Conservation (phyloP, 2,113 vertebrate genomes). For the Micromys minutus region DNA sequence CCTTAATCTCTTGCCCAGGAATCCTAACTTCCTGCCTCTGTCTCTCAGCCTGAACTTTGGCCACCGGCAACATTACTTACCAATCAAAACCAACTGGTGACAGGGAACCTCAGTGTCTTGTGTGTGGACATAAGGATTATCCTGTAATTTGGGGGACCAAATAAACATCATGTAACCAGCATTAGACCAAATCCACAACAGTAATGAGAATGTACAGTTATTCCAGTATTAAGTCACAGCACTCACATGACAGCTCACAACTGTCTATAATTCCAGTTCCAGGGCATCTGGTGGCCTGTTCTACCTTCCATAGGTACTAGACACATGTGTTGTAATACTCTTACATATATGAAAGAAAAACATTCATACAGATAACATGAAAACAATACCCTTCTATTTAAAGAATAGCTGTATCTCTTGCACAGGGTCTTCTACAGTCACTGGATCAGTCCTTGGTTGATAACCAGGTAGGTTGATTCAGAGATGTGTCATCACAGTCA, state of each 20-base stretch:
- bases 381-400: neutral
- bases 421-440: neutral
- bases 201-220: neutral
- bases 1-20: too few relatives aligned
- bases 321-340: neutral
- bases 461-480: neutral
- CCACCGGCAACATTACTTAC: too few relatives aligned
- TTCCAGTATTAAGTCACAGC: neutral
- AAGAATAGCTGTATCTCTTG: neutral
- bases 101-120: too few relatives aligned
- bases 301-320: neutral
- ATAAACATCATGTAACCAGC: too few relatives aligned
- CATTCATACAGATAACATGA: neutral
- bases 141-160: too few relatives aligned
- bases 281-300: neutral
- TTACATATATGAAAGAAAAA: neutral
- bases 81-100: too few relatives aligned
- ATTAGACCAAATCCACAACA: too few relatives aligned
- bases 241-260: neutral
- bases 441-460: neutral
- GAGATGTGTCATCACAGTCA: neutral
- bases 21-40: too few relatives aligned
- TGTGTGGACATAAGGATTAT: too few relatives aligned
- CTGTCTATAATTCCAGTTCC: neutral
- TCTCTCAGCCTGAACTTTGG: too few relatives aligned